A percentile compares a stretch with the other conserved stretches of the same genome.
Conservation (phyloP, 2,888 invertebrate genomes). For the Sinelater perroti region DNA sequence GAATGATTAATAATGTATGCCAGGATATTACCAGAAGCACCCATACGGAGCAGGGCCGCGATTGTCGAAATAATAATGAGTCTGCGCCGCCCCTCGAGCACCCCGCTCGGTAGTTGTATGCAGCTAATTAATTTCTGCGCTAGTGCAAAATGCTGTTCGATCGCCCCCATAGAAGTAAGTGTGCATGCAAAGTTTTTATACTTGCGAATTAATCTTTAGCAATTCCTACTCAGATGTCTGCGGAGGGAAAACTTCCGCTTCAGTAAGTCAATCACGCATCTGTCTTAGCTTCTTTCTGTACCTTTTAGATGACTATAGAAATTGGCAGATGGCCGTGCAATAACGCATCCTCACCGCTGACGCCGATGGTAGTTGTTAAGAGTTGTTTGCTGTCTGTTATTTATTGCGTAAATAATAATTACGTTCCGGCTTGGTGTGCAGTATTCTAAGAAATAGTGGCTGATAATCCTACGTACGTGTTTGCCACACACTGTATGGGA, state of each 20-base stretch:
- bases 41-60: neutral
- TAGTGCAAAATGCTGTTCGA: too few relatives aligned
- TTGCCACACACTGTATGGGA: constrained; percentile 18
- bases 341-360: constrained; percentile 25
- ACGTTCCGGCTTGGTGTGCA: constrained; percentile 20
- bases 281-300: too few relatives aligned
- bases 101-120: too few relatives aligned
- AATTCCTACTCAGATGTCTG: too few relatives aligned
- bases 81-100: neutral
- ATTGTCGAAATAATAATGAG: constrained; percentile 2
- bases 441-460: constrained; percentile 15
- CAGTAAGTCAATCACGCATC: too few relatives aligned
- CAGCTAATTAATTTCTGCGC: too few relatives aligned
- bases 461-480: constrained; percentile 2
- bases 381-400: constrained; percentile 20
- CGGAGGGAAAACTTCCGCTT: too few relatives aligned
- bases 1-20: constrained; percentile 35
- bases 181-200: too few relatives aligned
- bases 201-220: too few relatives aligned
- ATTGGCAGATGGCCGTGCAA: constrained; percentile 21
- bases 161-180: too few relatives aligned
- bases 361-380: constrained; percentile 13
- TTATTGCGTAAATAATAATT: constrained; percentile 24
- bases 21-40: constrained; percentile 13
- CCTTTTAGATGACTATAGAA: constrained; percentile 5